Evolutionary conservation across 2,888 invertebrate species (phyloP), one percentile per base, ranked within the genome.

Genomic region (Corythucha ciliata): DNA sequence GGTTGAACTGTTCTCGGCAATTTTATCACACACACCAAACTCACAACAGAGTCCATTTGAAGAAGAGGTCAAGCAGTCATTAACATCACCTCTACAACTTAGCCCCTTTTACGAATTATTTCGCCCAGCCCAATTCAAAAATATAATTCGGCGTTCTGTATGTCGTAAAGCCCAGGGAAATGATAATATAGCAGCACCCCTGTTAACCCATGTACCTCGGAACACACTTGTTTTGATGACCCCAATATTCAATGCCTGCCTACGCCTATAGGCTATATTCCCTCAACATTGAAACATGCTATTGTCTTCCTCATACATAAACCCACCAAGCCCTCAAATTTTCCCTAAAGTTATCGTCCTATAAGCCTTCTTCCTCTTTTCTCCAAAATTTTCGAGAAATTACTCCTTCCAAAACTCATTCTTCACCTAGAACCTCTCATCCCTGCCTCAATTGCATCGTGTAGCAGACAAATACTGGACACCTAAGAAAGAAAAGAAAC

Each of bases 191-290:
- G 22, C 29, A 10, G 27, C 16, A 44, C 44, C 44, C 12, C 29
- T 44, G 27, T 25, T 44, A 18, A 27, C 18, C 18, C 26, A 21
- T 21, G 20, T 46, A 14, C 21, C 32, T 8, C 7, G 33, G 32
- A 46, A 24, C 12, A 14, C 46, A 7, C 20, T 33, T 7, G 33
- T 46, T 21, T 21, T 46, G 21, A 21, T 46, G 24, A 46, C 46
- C 16, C 46, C 21, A 33, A 46, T 33, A 16, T 33, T 33, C 14
- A 46, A 46, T 14, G 46, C 33, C 46, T 10, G n/a, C n/a, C 34
- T 45, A 14, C 46, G 46, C 14, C 46, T 45, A n/a, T n/a, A 21
- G 46, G 33, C 12, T 24, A 33, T 24, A 7, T 45, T 25, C 46
- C 46, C 4, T 8, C 33, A 18, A 21, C 22, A n/a, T 45, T 32